phyloP scores from a whole-genome alignment of 2,888 invertebrate species.

The Drosophila antonietae region DNA sequence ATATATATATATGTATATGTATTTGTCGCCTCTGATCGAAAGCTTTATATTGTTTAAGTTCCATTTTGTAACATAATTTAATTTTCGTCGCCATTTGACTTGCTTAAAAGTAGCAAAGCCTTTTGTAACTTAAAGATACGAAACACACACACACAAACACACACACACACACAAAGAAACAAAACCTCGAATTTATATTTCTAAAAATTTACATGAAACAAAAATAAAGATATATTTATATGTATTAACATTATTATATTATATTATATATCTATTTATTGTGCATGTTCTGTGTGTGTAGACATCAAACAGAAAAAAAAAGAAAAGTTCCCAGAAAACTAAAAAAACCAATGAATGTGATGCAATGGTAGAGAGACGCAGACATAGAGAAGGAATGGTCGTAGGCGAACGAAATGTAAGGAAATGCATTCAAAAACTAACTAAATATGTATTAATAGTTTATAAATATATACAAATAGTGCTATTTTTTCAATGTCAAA shows the following conservation, averaged over 20 bases:
- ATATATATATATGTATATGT: not conserved
- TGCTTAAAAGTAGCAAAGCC: slow-evolving; percentile 37
- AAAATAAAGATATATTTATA: slow-evolving; percentile 45
- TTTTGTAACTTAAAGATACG: slow-evolving; percentile 37
- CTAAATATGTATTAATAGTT: slow-evolving; percentile 70
- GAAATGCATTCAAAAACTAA: slow-evolving; percentile 68
- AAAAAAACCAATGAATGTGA: slow-evolving; percentile 64
- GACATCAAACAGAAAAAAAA: slow-evolving; percentile 26
- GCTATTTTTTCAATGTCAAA: slow-evolving; percentile 64
- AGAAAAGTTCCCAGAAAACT: slow-evolving; percentile 40
- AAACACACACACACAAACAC: slow-evolving; percentile 17
- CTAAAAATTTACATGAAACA: slow-evolving; percentile 67
- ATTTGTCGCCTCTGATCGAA: slow-evolving; percentile 45
- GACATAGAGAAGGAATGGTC: slow-evolving; percentile 20
- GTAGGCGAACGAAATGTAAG: slow-evolving; percentile 37
- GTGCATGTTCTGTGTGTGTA: slow-evolving; percentile 56
- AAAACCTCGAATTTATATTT: slow-evolving; percentile 79
- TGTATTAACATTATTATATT: slow-evolving; percentile 27
- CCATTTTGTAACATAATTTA: slow-evolving; percentile 28
- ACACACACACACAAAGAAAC: slow-evolving; percentile 29
- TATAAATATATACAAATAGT: slow-evolving; percentile 51
- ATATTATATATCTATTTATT: slow-evolving; percentile 39
- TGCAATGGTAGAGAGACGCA: slow-evolving; percentile 32
- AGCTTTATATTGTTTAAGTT: slow-evolving; percentile 71
- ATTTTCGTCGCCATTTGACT: slow-evolving; percentile 45